Conservation (phyloP, 35 echinoderm and acorn worm species). For the Amphiura filiformis region DNA sequence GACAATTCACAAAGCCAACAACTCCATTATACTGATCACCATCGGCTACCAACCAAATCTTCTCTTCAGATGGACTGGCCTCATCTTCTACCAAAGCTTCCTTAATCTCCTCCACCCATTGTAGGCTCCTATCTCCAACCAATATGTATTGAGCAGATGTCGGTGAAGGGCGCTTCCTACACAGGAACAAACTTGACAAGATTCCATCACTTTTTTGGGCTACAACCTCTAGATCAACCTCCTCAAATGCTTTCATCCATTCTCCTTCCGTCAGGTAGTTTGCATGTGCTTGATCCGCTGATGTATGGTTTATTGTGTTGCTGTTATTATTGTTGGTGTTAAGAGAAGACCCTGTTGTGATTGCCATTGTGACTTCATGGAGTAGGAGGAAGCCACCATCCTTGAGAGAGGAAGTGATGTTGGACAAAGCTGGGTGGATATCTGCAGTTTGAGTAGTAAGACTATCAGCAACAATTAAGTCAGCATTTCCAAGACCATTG, state of each 20-base stretch:
- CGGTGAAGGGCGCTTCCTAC: slow-evolving; percentile 22
- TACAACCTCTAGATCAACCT: slow-evolving; percentile 62
- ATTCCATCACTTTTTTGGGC: slow-evolving; percentile 47
- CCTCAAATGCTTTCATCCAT: slow-evolving; percentile 31
- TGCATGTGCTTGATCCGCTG: neutral
- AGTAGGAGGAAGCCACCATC: slow-evolving; percentile 71
- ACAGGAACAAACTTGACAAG: slow-evolving; percentile 65
- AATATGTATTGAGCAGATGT: neutral
- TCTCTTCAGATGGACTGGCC: slow-evolving; percentile 18
- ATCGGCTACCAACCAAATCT: slow-evolving; percentile 68
- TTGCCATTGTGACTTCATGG: slow-evolving; percentile 64
- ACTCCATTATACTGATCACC: slow-evolving; percentile 56
- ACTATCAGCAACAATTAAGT: slow-evolving; percentile 59
- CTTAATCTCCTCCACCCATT: slow-evolving; percentile 73
- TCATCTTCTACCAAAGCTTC: slow-evolving; percentile 25
- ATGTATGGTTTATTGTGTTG: neutral
- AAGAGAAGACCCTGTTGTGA: neutral
- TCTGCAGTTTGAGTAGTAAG: slow-evolving; percentile 44
- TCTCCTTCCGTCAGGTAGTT: slow-evolving; percentile 1
- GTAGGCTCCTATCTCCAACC: slow-evolving; percentile 25
- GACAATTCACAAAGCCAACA: slow-evolving; percentile 82
- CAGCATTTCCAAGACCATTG: slow-evolving; percentile 37
- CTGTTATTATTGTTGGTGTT: slow-evolving; percentile 1
- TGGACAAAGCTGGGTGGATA: slow-evolving; percentile 42
- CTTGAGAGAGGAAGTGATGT: slow-evolving; percentile 35